Evolutionary conservation across 2,113 vertebrate genomes (phyloP), one percentile per base, ranked within the genome.

Genomic region (Melanotaenia duboulayi): DNA sequence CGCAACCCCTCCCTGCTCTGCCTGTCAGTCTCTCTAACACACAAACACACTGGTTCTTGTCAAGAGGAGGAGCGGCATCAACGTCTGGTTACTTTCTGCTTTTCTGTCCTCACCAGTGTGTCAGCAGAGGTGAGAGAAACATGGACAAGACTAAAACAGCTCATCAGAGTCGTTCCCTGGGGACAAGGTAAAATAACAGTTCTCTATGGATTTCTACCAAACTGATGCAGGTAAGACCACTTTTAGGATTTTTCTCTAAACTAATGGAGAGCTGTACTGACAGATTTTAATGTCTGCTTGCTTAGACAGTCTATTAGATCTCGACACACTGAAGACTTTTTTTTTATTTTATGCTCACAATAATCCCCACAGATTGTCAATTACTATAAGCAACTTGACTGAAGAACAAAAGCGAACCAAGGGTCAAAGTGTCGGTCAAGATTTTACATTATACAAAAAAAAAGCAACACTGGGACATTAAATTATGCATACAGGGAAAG

Each of bases 11-110:
- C 85, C 84, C 77, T 54, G 13, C 51, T 71, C 49, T 46, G 73
- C 56, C 78, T 69, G 73, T 82, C 70, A 71, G 66, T 70, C 63
- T 77, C 57, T 84, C 22, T 32, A 56, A 65, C 65, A 81, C 79
- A 72, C 51, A 71, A 20, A 72, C 76, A 79, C 52, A 37, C 77
- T 23, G 69, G 57, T 74, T 85, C 65, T 74, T 71, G 62, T 80
- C 80, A 89, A n/a, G 85, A 91, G 89, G 89, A 88, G 91, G 91
- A 80, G 89, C 68, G 2, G 68, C 83, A 83, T 78, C 77, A 48
- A 51, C 51, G 57, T 55, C 35, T 40, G 60, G 62, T 72, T 80
- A 72, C 76, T 75, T 65, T 85, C 50, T 80, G 60, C 83, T 42
- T 56, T 61, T 65, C 57, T 76, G 44, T 74, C 40, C 14, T 52